phyloP scores from a whole-genome alignment of 2,888 invertebrate species.

The Epinotia nisella region DNA sequence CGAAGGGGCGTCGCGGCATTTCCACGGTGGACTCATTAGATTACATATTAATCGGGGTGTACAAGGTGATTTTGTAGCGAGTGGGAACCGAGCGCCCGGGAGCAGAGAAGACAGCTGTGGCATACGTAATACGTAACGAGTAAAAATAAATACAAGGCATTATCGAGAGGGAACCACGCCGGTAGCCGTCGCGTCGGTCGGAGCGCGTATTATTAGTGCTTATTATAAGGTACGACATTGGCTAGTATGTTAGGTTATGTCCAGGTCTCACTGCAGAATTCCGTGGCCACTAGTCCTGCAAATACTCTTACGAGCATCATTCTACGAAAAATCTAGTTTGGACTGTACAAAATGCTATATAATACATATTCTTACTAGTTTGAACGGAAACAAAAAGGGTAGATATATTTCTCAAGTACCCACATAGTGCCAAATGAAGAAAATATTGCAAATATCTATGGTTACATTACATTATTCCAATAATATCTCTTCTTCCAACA shows the following conservation, averaged over 20 bases:
- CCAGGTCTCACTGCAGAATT: conserved; percentile 45
- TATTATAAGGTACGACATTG: conserved; percentile 58
- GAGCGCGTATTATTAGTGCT: conserved; percentile 75
- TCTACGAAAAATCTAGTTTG: neutral
- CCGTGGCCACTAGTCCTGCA: neutral
- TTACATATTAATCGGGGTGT: conserved; percentile 44
- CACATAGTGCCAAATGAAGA: neutral
- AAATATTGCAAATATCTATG: neutral
- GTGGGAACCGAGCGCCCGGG: conserved; percentile 68
- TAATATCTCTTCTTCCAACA: neutral
- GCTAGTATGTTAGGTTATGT: conserved; percentile 55
- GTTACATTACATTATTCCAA: neutral
- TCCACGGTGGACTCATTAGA: conserved; percentile 44
- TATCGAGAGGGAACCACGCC: conserved; percentile 80
- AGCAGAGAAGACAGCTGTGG: conserved; percentile 78
- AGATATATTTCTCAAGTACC: neutral
- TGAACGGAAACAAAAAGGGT: neutral
- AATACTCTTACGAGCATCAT: too few species aligned
- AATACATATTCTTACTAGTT: neutral
- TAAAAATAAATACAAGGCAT: conserved; percentile 84
- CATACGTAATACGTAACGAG: conserved; percentile 82
- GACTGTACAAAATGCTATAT: neutral
- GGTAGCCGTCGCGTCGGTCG: conserved; percentile 64
- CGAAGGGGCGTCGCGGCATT: conserved; percentile 58
- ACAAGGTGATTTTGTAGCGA: conserved; percentile 46